Percentiles rank a stretch among this genome's conserved stretches.
phyloP scores from a whole-genome alignment of 2,888 invertebrate genomes.

The Zaprionus bogoriensis region DNA sequence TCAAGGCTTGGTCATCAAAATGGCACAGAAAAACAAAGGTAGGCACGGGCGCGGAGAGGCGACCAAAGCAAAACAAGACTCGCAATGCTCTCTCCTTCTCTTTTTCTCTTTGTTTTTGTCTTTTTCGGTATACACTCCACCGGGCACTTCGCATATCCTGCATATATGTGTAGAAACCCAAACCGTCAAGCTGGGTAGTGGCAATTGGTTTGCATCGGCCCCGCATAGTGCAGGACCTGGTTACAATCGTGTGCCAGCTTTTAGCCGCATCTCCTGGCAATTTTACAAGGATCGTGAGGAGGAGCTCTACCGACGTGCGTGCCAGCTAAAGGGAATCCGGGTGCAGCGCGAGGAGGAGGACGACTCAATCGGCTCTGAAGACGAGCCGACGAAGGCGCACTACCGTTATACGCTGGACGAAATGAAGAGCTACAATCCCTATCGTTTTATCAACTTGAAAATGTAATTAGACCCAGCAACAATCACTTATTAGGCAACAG shows the following conservation, averaged over 20 bases:
- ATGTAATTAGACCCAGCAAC: constrained; percentile 14
- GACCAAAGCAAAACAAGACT: background rate
- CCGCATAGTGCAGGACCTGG: constrained; percentile 21
- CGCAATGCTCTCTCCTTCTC: background rate
- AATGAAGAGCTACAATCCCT: constrained; percentile 70
- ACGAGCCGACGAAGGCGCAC: constrained; percentile 39
- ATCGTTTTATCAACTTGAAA: constrained; percentile 58
- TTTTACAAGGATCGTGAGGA: constrained; percentile 70
- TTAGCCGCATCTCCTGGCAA: constrained; percentile 47
- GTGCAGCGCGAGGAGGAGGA: constrained; percentile 46
- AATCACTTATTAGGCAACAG: constrained; percentile 12
- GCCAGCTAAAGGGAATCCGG: constrained; percentile 64
- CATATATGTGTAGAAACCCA: constrained; percentile 57
- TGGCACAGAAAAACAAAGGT: constrained; percentile 71
- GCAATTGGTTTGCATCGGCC: constrained; percentile 44
- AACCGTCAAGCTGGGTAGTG: constrained; percentile 47
- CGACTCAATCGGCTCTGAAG: constrained; percentile 54
- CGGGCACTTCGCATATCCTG: background rate
- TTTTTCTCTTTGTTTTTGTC: background rate
- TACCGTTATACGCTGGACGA: constrained; percentile 72
- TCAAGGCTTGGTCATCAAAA: constrained; percentile 61
- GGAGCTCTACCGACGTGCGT: constrained; percentile 64
- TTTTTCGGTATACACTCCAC: no score
- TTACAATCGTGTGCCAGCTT: constrained; percentile 24
- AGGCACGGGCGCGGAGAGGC: no score